Evolutionary conservation across 1,140 invertebrate species (phyloP).

Genomic region (Leguminivora glycinivorella): DNA sequence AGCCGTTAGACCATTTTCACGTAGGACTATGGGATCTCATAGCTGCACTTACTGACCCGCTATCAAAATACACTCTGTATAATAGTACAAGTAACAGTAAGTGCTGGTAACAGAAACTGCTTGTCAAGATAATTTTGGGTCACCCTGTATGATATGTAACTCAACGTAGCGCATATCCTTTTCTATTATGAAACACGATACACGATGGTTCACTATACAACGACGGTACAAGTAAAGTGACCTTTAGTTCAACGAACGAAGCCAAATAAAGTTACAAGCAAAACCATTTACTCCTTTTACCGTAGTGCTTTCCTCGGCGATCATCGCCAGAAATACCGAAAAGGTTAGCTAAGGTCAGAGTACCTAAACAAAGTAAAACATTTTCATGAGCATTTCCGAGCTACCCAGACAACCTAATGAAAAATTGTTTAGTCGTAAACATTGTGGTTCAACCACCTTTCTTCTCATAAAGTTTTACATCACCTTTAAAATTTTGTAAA

Average conservation of each 20-base stretch:
- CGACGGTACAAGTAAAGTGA: neutral
- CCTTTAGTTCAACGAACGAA: slow-evolving; percentile 6
- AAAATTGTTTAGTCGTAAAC: slow-evolving; percentile 1
- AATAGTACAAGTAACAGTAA: no score
- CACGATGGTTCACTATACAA: no score
- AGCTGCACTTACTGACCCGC: no score
- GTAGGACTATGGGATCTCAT: no score
- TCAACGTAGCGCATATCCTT: neutral
- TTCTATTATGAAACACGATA: slow-evolving; percentile 1
- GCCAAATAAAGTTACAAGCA: slow-evolving; percentile 2
- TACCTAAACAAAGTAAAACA: slow-evolving; percentile 12
- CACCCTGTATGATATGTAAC: neutral
- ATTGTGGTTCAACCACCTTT: slow-evolving; percentile 1
- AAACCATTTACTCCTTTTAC: neutral
- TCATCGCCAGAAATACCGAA: neutral
- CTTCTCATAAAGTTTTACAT: neutral
- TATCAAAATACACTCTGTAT: no score
- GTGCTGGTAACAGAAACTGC: no score
- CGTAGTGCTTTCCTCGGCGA: neutral
- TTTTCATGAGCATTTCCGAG: neutral
- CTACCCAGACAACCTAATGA: slow-evolving; percentile 1
- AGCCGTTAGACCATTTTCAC: no score
- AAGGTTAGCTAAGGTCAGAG: slow-evolving; percentile 2
- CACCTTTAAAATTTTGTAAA: neutral
- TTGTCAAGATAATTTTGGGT: no score